A percentile compares a stretch with the other conserved stretches of the same genome.
These are phyloP conservation scores for Lasioglossum calceatum DNA, from an alignment of 2,888 invertebrate species.

Conservation along the genomic window DNA sequence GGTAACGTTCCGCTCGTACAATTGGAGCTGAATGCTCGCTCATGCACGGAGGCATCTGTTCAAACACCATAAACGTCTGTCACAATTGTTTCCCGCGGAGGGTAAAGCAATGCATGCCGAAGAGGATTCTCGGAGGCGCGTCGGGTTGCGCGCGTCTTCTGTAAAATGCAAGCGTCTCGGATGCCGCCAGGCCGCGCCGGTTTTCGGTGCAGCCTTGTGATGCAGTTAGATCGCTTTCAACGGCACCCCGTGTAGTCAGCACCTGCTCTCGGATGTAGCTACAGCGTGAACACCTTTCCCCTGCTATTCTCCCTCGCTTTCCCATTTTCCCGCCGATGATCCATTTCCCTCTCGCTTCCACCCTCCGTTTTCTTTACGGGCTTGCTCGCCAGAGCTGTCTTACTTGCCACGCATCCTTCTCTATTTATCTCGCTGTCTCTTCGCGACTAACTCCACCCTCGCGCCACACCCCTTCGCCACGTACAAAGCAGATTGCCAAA, in stretches of 20 bases:
- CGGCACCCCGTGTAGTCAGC: slow-evolving; percentile 25
- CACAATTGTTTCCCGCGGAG: slow-evolving; percentile 53
- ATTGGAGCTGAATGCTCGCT: slow-evolving; percentile 22
- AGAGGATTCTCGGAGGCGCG: slow-evolving; percentile 40
- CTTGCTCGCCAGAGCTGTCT: slow-evolving; percentile 9
- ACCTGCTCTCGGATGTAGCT: neutral
- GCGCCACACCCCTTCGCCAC: slow-evolving; percentile 33
- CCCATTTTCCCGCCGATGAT: slow-evolving; percentile 41
- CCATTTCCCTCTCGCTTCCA: slow-evolving; percentile 36
- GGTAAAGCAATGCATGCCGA: slow-evolving; percentile 40
- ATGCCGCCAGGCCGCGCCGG: slow-evolving; percentile 14
- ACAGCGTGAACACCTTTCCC: slow-evolving; percentile 24
- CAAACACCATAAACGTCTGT: slow-evolving; percentile 62
- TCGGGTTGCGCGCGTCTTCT: slow-evolving; percentile 35
- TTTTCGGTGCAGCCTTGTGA: slow-evolving; percentile 35
- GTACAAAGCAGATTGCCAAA: slow-evolving; percentile 80
- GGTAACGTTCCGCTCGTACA: slow-evolving; percentile 17
- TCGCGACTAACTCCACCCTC: slow-evolving; percentile 9
- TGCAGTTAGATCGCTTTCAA: slow-evolving; percentile 68
- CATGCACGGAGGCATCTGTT: slow-evolving; percentile 40
- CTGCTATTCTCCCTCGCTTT: slow-evolving; percentile 23
- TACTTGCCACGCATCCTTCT: slow-evolving; percentile 1
- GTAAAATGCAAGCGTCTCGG: slow-evolving; percentile 35
- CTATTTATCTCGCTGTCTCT: slow-evolving; percentile 25
- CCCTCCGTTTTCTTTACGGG: slow-evolving; percentile 20